Percentiles rank a stretch among this genome's conserved stretches.
Conservation (phyloP, 2,888 invertebrate genomes). For the Netelia fuscicornis region DNA sequence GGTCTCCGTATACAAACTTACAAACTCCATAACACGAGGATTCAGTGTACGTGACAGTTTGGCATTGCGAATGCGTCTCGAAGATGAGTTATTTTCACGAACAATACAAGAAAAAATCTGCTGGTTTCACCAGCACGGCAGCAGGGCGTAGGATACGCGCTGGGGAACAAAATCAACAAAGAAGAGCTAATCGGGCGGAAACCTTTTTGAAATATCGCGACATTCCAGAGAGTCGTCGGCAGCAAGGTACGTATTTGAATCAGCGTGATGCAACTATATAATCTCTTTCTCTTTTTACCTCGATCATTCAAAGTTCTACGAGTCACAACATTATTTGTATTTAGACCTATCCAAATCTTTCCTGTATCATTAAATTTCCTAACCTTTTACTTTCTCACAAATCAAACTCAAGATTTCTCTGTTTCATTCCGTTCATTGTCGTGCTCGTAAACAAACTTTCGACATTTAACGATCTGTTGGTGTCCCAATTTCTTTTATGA, state of each 20-base stretch:
- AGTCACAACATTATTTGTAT: not conserved
- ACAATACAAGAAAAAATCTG: conserved; percentile 25
- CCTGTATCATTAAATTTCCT: not conserved
- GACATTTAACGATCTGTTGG: not conserved
- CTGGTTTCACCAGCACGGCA: not conserved
- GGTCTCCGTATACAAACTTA: not conserved
- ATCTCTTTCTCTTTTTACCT: not conserved
- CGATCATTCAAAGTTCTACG: not conserved
- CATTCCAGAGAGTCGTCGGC: not conserved
- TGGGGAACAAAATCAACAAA: conserved; percentile 19
- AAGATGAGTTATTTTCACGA: conserved; percentile 42
- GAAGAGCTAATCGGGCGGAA: conserved; percentile 59
- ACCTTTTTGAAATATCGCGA: conserved; percentile 61
- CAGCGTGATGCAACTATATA: not conserved
- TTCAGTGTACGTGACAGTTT: not conserved
- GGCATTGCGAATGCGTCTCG: not conserved
- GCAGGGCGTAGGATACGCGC: conserved; percentile 64
- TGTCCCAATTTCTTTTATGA: no score
- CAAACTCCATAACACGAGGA: conserved; percentile 42
- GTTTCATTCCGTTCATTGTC: not conserved
- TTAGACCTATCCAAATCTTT: not conserved
- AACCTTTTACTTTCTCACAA: not conserved
- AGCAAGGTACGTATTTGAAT: conserved; percentile 51
- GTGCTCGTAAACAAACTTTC: not conserved
- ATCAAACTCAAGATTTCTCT: not conserved